Conservation (phyloP, 1,140 invertebrate genomes). For the Drosophila littoralis region DNA sequence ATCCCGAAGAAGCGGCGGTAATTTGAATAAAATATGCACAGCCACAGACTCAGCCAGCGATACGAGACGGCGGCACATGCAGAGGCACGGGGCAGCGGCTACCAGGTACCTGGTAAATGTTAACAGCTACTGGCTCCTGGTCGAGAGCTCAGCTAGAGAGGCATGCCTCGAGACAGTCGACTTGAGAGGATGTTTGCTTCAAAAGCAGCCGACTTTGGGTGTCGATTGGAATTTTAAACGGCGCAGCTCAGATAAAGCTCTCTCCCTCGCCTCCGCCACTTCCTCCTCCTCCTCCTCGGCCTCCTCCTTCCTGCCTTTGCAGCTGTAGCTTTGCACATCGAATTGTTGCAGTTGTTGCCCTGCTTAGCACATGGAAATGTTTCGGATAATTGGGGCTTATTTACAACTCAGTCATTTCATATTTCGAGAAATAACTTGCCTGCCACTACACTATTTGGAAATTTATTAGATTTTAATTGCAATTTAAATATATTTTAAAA, state of each 20-base stretch:
- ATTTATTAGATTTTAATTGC: no score
- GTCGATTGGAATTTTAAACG: constrained; percentile 84
- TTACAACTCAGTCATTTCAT: no score
- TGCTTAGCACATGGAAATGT: no score
- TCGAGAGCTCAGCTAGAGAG: not conserved
- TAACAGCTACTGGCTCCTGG: constrained; percentile 6
- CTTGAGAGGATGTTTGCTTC: constrained; percentile 23
- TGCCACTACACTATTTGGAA: no score
- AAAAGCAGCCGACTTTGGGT: constrained; percentile 72
- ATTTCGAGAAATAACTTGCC: no score
- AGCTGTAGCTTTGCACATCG: not conserved
- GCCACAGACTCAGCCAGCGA: constrained; percentile 22
- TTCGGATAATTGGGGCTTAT: no score
- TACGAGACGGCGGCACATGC: not conserved
- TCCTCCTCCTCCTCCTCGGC: not conserved
- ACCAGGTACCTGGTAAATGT: constrained; percentile 14
- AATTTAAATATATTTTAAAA: no score
- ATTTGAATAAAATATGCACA: constrained; percentile 82
- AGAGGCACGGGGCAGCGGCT: not conserved
- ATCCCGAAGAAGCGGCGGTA: constrained; percentile 64
- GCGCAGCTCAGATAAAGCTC: constrained; percentile 69
- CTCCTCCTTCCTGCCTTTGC: not conserved
- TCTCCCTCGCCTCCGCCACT: no score
- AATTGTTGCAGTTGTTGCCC: no score
- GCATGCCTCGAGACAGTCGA: not conserved